A percentile compares a stretch with the other conserved stretches of the same genome.
Conservation (phyloP, 2,888 invertebrate genomes). For the Thera obeliscata region DNA sequence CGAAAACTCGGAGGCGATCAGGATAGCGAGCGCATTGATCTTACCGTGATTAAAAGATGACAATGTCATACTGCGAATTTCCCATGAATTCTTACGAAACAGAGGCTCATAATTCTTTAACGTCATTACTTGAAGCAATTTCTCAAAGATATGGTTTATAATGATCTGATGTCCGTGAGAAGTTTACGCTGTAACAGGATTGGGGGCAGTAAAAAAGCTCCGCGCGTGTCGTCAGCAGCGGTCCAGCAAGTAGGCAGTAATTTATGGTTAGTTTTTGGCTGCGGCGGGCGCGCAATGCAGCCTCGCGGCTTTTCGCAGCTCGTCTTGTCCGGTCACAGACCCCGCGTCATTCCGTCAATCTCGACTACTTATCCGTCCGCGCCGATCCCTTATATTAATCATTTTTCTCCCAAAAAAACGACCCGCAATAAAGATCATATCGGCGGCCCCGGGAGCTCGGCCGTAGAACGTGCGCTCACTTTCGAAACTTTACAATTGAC, state of each 20-base stretch:
- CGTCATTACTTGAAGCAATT: conserved; percentile 73
- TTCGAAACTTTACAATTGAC: conserved; percentile 76
- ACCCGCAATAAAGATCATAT: conserved; percentile 75
- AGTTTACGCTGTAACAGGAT: conserved; percentile 80
- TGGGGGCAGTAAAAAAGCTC: conserved; percentile 69
- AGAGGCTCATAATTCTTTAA: conserved; percentile 65
- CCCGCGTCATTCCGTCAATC: conserved; percentile 80
- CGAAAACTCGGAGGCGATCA: conserved; percentile 35
- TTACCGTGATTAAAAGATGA: conserved; percentile 50
- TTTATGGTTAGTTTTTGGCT: conserved; percentile 85
- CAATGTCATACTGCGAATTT: conserved; percentile 55
- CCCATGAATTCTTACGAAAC: conserved; percentile 62
- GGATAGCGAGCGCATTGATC: conserved; percentile 48
- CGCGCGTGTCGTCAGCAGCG: conserved; percentile 78
- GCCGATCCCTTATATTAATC: conserved; percentile 79
- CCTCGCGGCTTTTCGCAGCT: conserved; percentile 77
- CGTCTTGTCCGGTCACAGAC: conserved; percentile 76
- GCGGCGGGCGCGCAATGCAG: conserved; percentile 75
- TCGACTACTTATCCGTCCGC: conserved; percentile 81
- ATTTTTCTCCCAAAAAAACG: conserved; percentile 74
- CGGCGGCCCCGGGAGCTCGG: conserved; percentile 62
- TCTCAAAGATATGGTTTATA: conserved; percentile 70
- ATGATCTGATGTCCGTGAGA: conserved; percentile 78
- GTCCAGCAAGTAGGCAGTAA: conserved; percentile 81
- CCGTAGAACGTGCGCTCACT: conserved; percentile 53